phyloP scores from a whole-genome alignment of 2,888 invertebrate genomes.

The Chymomyza procnemis region DNA sequence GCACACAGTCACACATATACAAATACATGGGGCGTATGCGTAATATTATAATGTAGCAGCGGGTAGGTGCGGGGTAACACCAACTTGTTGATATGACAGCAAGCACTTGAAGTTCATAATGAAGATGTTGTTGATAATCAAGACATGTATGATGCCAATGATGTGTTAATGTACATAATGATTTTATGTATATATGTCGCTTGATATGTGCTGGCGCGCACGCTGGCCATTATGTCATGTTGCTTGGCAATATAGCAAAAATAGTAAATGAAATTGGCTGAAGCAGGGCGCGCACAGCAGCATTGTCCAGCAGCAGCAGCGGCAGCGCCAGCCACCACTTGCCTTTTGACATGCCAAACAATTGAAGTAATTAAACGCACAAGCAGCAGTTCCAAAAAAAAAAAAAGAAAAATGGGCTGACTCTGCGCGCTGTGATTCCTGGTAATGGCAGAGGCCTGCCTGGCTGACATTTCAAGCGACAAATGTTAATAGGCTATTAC shows the following conservation, averaged over 20 bases:
- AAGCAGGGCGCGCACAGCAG: background rate
- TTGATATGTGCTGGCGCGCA: constrained; percentile 31
- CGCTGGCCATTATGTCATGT: constrained; percentile 19
- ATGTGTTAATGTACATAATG: constrained; percentile 38
- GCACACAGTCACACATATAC: background rate
- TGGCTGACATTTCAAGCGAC: constrained; percentile 10
- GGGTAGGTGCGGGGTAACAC: background rate
- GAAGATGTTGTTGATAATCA: background rate
- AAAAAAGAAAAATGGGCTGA: background rate
- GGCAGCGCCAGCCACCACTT: too few species aligned
- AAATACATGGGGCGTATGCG: constrained; percentile 20
- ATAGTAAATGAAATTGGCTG: background rate
- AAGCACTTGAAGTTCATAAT: background rate
- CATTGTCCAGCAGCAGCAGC: too few species aligned
- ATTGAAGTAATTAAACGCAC: constrained; percentile 1
- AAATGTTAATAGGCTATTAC: constrained; percentile 41
- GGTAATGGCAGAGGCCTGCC: background rate
- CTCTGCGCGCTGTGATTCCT: background rate
- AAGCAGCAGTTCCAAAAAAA: too few species aligned
- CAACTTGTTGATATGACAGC: constrained; percentile 63
- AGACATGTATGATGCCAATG: constrained; percentile 10
- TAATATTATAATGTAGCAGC: constrained; percentile 55
- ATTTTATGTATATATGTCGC: constrained; percentile 39
- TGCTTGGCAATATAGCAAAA: background rate
- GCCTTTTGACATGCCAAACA: background rate